These are phyloP conservation scores for Iselma pallidipennis DNA, from an alignment of 2,888 invertebrate genomes.

Conservation along the genomic window DNA sequence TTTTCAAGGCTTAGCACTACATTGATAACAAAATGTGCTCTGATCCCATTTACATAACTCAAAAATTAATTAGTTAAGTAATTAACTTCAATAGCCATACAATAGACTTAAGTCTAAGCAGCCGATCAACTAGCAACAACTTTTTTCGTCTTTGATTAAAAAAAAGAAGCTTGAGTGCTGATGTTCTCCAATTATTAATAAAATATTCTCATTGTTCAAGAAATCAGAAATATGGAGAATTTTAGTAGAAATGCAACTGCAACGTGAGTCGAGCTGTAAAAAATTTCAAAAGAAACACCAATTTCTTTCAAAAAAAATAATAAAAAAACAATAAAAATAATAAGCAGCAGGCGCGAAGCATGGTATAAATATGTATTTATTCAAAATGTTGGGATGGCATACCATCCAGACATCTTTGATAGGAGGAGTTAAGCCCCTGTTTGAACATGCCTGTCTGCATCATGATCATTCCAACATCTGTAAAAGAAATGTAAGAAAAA, in stretches of 20 bases:
- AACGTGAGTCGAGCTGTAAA: constrained; percentile 10
- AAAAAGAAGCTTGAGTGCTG: no score
- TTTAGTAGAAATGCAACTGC: constrained; percentile 2
- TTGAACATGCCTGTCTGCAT: constrained; percentile 96
- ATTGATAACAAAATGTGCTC: no score
- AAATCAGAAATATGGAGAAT: no score
- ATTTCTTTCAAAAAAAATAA: constrained; percentile 12
- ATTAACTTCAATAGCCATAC: no score
- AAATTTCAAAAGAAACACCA: constrained; percentile 8
- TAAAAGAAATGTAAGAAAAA: constrained; percentile 68
- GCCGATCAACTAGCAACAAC: no score
- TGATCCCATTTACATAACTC: no score
- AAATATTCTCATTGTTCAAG: no score
- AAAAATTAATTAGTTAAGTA: no score
- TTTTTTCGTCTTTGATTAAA: no score
- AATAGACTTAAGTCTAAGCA: no score
- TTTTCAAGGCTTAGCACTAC: no score
- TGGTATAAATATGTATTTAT: constrained; percentile 32
- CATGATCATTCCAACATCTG: constrained; percentile 98
- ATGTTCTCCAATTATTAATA: no score
- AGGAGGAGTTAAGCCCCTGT: constrained; percentile 77
- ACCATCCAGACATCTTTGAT: constrained; percentile 75
- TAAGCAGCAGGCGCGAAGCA: constrained; percentile 40
- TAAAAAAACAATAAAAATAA: constrained; percentile 7
- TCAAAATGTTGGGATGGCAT: constrained; percentile 57